Evolutionary conservation across 2,888 invertebrate genomes (phyloP), one percentile per base, ranked within the genome.

Genomic region (Andrena chrysosceles): DNA sequence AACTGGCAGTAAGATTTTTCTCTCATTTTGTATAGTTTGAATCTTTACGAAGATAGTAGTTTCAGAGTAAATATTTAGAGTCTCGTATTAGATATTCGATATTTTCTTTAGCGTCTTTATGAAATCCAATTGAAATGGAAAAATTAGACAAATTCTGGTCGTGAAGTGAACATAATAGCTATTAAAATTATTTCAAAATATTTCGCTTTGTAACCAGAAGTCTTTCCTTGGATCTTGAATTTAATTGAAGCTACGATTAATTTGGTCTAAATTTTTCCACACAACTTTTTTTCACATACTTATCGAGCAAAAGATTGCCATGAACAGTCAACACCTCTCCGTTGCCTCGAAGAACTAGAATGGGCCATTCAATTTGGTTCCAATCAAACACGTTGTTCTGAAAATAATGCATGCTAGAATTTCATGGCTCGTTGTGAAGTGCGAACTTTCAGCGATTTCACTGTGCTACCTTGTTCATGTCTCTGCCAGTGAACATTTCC

Each of bases 291-390:
- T 48, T 31, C 78, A 92, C 93, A 85, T 93, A 95, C 95, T 94
- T 94, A 31, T 94, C 94, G 13, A 95, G 94, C 26, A 95, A 90
- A 74, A 94, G 91, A 31, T 95, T 93, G 29, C 92, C 93, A 56
- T 90, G 91, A 26, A 95, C 92, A 7, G 93, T 95, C 87, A 96
- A 97, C 6, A 99, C 96, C 86, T 97, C 97, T 1, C 98, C 98
- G 92, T 98, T 98, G 0, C 98, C 98, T 72, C 97, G 95, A 70
- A 99, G 94, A 73, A 98, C 95, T 72, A 97, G 96, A 72, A 98
- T 95, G 0, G 97, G 97, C 97, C 97, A 97, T 85, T 95, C 95
- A 6, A 95, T 94, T 68, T 93, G 86, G 70, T 90, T 91, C 94
- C 94, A 94, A 35, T 87, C 84, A 33, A 91, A 29, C 0, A 26